Conservation (phyloP, 1,140 invertebrate species). For the Hyposmocoma kahamanoa region DNA sequence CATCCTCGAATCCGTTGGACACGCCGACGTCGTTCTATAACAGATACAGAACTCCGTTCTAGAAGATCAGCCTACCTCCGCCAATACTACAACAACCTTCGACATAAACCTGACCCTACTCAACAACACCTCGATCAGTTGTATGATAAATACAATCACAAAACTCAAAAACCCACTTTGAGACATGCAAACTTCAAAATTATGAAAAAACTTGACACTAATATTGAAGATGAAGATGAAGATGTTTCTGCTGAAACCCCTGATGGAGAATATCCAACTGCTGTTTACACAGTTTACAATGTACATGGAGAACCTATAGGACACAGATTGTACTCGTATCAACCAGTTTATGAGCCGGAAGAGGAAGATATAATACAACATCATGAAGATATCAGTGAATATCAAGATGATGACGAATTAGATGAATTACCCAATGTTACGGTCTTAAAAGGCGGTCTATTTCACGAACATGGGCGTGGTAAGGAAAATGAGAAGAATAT, state of each 20-base stretch:
- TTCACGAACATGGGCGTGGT: conserved; percentile 35
- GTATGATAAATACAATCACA: conserved; percentile 60
- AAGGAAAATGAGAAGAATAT: conserved; percentile 43
- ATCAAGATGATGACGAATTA: conserved; percentile 41
- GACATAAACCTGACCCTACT: conserved; percentile 36
- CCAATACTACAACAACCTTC: conserved; percentile 63
- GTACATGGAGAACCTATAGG: conserved; percentile 61
- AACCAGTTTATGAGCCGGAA: conserved; percentile 66
- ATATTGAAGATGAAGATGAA: conserved; percentile 33
- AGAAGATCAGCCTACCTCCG: conserved; percentile 67
- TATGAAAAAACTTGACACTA: conserved; percentile 59
- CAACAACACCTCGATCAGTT: conserved; percentile 50
- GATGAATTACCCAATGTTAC: conserved; percentile 41
- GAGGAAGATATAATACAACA: conserved; percentile 36
- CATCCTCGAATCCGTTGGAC: conserved; percentile 88
- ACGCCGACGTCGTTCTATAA: conserved; percentile 77
- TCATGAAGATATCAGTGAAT: conserved; percentile 39
- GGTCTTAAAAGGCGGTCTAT: conserved; percentile 57
- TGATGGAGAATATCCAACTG: conserved; percentile 54
- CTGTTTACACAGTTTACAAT: conserved; percentile 64
- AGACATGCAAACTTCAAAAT: conserved; percentile 64
- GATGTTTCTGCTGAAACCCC: conserved; percentile 7
- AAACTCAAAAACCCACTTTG: conserved; percentile 51
- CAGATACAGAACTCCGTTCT: conserved; percentile 64
- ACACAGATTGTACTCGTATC: conserved; percentile 62